phyloP scores from a whole-genome alignment of 2,888 invertebrate species.

The Horisme vitalbata region DNA sequence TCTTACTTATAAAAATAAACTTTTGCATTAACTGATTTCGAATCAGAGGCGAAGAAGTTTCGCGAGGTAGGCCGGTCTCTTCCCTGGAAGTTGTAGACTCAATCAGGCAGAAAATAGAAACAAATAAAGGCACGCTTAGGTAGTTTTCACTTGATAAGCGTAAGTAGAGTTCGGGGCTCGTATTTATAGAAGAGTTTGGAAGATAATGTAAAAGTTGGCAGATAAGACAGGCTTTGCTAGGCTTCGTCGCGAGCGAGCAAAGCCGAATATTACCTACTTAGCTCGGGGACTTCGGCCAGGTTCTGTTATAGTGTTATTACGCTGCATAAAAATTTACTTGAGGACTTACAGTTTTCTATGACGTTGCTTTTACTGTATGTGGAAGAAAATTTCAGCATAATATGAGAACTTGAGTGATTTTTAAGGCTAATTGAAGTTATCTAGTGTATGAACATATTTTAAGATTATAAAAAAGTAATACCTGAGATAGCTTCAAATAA shows the following conservation, averaged over 20 bases:
- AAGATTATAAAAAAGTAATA: slow-evolving; percentile 1
- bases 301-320: slow-evolving; percentile 52
- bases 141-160: slow-evolving; percentile 79
- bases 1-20: slow-evolving; percentile 84
- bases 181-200: slow-evolving; percentile 71
- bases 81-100: slow-evolving; percentile 63
- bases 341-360: slow-evolving; percentile 14
- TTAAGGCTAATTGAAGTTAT: not conserved
- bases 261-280: slow-evolving; percentile 58
- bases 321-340: slow-evolving; percentile 29
- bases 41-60: slow-evolving; percentile 72
- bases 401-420: not conserved
- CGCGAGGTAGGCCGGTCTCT: slow-evolving; percentile 66
- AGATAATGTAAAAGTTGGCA: slow-evolving; percentile 76
- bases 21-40: slow-evolving; percentile 83
- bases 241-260: slow-evolving; percentile 52
- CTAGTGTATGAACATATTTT: not conserved
- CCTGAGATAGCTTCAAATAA: slow-evolving; percentile 16
- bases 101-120: slow-evolving; percentile 78
- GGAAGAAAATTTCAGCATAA: too few species aligned
- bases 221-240: slow-evolving; percentile 70
- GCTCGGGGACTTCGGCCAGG: slow-evolving; percentile 46
- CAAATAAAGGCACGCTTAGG: slow-evolving; percentile 77
- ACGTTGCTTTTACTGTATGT: slow-evolving; percentile 9
- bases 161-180: slow-evolving; percentile 65